A percentile compares a stretch with the other conserved stretches of the same genome.
Evolutionary conservation across 2,888 invertebrate genomes (phyloP).

Genomic region (Drosophila tanythrix): DNA sequence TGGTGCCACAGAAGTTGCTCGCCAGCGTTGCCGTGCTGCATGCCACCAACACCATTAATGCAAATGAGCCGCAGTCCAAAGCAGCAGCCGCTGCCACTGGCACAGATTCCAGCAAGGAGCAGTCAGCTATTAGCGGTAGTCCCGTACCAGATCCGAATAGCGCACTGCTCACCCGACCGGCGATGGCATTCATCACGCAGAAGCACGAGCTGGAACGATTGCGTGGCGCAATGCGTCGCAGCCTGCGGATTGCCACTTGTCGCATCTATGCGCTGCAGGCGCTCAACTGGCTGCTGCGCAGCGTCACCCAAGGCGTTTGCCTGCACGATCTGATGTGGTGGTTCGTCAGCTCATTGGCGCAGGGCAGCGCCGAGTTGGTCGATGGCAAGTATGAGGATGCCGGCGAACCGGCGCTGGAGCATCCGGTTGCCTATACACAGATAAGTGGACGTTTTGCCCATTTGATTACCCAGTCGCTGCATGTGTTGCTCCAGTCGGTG

Average conservation of each 20-base stretch:
- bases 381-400: slow-evolving; percentile 79
- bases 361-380: slow-evolving; percentile 85
- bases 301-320: slow-evolving; percentile 95
- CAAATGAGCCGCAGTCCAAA: slow-evolving; percentile 25
- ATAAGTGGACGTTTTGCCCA: slow-evolving; percentile 90
- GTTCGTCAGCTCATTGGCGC: slow-evolving; percentile 94
- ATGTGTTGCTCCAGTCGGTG: slow-evolving; percentile 94
- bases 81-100: background rate
- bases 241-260: slow-evolving; percentile 91
- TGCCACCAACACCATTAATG: slow-evolving; percentile 20
- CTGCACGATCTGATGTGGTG: slow-evolving; percentile 98
- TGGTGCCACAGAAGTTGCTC: slow-evolving; percentile 89
- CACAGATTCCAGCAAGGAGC: slow-evolving; percentile 16
- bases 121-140: slow-evolving; percentile 23
- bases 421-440: slow-evolving; percentile 91
- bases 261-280: slow-evolving; percentile 96
- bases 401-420: slow-evolving; percentile 86
- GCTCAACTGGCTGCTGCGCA: slow-evolving; percentile 96
- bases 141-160: slow-evolving; percentile 68
- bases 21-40: slow-evolving; percentile 82
- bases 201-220: slow-evolving; percentile 94
- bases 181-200: slow-evolving; percentile 93
- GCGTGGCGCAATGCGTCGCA: slow-evolving; percentile 94
- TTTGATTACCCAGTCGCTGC: slow-evolving; percentile 91
- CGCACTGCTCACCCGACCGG: slow-evolving; percentile 87